Percentiles rank a stretch among this genome's conserved stretches.
Evolutionary conservation across 2,113 vertebrate genomes (phyloP).

Genomic region (Ageneiosus marmoratus): DNA sequence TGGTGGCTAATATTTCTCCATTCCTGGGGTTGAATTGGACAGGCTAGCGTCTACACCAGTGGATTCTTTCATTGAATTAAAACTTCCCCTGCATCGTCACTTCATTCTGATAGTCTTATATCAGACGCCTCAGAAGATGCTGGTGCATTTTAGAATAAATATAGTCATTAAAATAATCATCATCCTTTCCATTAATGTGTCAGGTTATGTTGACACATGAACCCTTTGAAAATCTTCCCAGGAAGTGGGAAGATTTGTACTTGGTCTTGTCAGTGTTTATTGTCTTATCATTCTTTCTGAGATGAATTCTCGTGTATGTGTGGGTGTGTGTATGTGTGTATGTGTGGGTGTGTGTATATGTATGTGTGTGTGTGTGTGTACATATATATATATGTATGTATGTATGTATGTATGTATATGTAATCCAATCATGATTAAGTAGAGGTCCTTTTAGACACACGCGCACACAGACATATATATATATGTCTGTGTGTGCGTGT

Average conservation of each 20-base stretch:
- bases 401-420: no score
- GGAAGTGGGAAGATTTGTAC: background rate
- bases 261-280: background rate
- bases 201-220: background rate
- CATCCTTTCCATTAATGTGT: background rate
- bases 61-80: background rate
- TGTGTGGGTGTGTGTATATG: no score
- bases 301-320: background rate
- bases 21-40: background rate
- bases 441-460: background rate
- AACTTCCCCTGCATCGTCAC: background rate
- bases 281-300: background rate
- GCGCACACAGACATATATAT: no score
- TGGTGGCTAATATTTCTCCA: background rate
- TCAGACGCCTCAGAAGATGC: background rate
- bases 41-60: background rate
- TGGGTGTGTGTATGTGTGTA: background rate
- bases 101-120: background rate
- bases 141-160: background rate
- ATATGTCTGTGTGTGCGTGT: no score
- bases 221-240: background rate
- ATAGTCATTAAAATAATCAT: background rate
- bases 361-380: no score
- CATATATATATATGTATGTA: no score
- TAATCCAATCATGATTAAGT: background rate